Percentiles rank a stretch among this genome's conserved stretches.
Evolutionary conservation across 2,113 vertebrate species (phyloP).

Genomic region (Blennius ocellaris): DNA sequence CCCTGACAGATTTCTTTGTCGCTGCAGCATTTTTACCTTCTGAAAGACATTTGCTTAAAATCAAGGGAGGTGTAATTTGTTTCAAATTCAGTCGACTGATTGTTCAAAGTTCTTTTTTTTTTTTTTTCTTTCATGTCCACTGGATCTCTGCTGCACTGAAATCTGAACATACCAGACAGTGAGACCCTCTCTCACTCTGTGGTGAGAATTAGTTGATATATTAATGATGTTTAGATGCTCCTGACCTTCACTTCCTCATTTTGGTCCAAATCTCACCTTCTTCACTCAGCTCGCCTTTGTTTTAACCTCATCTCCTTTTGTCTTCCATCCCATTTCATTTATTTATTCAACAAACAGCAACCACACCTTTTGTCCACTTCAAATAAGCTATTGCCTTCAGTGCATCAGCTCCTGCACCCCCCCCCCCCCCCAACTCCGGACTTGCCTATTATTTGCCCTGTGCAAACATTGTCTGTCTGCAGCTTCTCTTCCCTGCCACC

Average conservation of each 20-base stretch:
- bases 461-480: slow-evolving; percentile 39
- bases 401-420: slow-evolving; percentile 1
- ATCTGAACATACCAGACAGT: neutral
- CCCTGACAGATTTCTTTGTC: slow-evolving; percentile 5
- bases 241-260: neutral
- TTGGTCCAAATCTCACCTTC: neutral
- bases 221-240: slow-evolving; percentile 4
- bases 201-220: slow-evolving; percentile 20
- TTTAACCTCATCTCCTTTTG: slow-evolving; percentile 3
- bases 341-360: slow-evolving; percentile 22
- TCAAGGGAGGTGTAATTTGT: slow-evolving; percentile 4
- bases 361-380: slow-evolving; percentile 15
- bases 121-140: neutral
- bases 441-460: slow-evolving; percentile 44
- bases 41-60: neutral
- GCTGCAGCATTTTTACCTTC: slow-evolving; percentile 2
- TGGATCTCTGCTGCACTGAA: neutral
- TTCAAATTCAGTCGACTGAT: slow-evolving; percentile 18
- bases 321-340: neutral
- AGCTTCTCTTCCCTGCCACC: slow-evolving; percentile 19
- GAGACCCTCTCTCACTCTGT: neutral
- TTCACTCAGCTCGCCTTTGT: neutral
- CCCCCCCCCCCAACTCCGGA: slow-evolving; percentile 1
- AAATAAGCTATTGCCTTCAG: neutral
- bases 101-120: neutral